Evolutionary conservation across 2,888 invertebrate genomes (phyloP), one percentile per base, ranked within the genome.

Genomic region (Glaucopsyche alexis): DNA sequence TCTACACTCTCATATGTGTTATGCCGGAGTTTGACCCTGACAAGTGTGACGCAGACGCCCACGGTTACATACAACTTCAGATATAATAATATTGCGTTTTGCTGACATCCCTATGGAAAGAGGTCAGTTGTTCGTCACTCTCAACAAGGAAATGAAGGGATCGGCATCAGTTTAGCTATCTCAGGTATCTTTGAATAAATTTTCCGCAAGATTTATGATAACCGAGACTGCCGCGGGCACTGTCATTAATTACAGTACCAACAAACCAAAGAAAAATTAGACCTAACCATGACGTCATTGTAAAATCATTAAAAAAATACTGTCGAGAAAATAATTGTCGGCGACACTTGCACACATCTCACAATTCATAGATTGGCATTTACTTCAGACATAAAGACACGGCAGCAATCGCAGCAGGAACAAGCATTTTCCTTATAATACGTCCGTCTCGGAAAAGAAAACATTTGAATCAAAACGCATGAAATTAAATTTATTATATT

Each of bases 131-230:
- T 72, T 77, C 13, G 71, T 75, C 9, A 52, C 72, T 2, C n/a
- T 77, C 6, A 75, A 73, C 50, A 60, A 50, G 9, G 76, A 74
- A 6, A 40, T 77, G 7, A 74, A 74, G 71, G 77, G 76, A 16
- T 14, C 29, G 13, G 76, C 77, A 0, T 77, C 76, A 2, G 11
- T 71, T 14, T 78, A 76, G 77, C 67, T 78, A 2, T 76, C 78
- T 5, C 71, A 73, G 67, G 71, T 78, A 29, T 72, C 76, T 1
- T 76, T 75, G 75, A 29, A 77, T 77, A 73, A 76, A 0, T 77
- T 76, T 52, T 69, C 42, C 13, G 40, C 75, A 16, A 71, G 76
- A 55, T 77, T 71, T 64, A 74, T 71, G 11, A 45, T 69, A 19
- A 16, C 70, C 8, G 74, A 75, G 52, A 77, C 77, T 13, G 7